These are phyloP conservation scores for human (Homo sapiens) DNA, from an alignment of 2,113 vertebrate species.

Conservation along the genomic window DNA sequence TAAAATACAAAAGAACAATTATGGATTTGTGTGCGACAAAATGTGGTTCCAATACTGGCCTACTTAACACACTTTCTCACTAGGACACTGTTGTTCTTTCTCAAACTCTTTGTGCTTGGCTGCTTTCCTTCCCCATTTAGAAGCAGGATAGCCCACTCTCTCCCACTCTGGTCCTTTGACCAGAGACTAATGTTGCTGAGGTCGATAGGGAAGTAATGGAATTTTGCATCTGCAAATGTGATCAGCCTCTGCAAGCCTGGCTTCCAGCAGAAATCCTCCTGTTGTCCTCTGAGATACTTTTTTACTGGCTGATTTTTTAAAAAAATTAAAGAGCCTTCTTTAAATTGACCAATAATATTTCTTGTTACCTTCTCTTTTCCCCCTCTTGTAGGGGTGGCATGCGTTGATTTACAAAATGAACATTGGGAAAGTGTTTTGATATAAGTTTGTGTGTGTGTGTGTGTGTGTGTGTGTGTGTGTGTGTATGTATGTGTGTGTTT, in stretches of 20 bases:
- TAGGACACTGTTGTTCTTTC: slow-evolving; percentile 73
- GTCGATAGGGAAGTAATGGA: slow-evolving; percentile 7
- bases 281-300: not conserved
- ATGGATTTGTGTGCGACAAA: slow-evolving; percentile 50
- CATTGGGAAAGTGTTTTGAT: not conserved
- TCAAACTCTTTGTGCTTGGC: slow-evolving; percentile 36
- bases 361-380: not conserved
- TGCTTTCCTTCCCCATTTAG: not conserved
- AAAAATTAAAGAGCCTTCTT: not conserved
- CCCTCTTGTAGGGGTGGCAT: not conserved
- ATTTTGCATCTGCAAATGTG: slow-evolving; percentile 21
- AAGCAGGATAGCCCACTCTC: slow-evolving; percentile 58
- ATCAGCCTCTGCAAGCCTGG: not conserved
- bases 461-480: not conserved
- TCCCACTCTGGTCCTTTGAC: not conserved
- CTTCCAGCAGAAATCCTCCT: slow-evolving; percentile 24
- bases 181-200: slow-evolving; percentile 51
- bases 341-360: not conserved
- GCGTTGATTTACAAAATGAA: not conserved
- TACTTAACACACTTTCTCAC: slow-evolving; percentile 14
- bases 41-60: not conserved
- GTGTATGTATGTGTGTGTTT: not conserved
- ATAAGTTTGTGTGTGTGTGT: not conserved
- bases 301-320: not conserved
- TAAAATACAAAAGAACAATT: slow-evolving; percentile 63